phyloP scores from a whole-genome alignment of 2,113 vertebrate species.

The Chloroceryle aenea region DNA sequence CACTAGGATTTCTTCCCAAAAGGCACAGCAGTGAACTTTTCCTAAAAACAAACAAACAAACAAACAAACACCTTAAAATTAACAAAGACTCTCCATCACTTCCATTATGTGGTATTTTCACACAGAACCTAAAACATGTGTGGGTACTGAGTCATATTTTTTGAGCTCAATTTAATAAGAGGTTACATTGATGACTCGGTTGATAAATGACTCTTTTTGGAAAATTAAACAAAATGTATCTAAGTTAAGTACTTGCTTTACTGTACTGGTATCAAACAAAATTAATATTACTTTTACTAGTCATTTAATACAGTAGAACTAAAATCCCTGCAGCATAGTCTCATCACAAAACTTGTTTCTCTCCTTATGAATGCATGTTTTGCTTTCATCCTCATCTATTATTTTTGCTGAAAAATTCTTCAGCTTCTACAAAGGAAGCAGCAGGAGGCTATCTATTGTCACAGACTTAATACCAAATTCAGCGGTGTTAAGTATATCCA shows the following conservation, averaged over 20 bases:
- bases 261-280: background rate
- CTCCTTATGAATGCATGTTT: background rate
- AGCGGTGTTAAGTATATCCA: background rate
- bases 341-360: background rate
- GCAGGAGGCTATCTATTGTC: background rate
- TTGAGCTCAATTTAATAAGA: background rate
- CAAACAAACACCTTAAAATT: background rate
- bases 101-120: background rate
- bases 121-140: background rate
- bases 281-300: background rate
- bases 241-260: background rate
- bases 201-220: background rate
- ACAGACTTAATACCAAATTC: background rate
- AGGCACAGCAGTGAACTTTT: background rate
- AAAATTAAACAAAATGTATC: background rate
- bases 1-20: background rate
- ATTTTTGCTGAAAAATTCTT: background rate
- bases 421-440: background rate
- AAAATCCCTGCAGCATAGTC: background rate
- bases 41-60: background rate
- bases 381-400: background rate
- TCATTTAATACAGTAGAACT: background rate
- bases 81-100: background rate
- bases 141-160: background rate
- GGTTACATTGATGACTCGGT: background rate